Evolutionary conservation across 2,888 invertebrate genomes (phyloP), one percentile per base, ranked within the genome.

Genomic region (Callyntrura guangdongensis): DNA sequence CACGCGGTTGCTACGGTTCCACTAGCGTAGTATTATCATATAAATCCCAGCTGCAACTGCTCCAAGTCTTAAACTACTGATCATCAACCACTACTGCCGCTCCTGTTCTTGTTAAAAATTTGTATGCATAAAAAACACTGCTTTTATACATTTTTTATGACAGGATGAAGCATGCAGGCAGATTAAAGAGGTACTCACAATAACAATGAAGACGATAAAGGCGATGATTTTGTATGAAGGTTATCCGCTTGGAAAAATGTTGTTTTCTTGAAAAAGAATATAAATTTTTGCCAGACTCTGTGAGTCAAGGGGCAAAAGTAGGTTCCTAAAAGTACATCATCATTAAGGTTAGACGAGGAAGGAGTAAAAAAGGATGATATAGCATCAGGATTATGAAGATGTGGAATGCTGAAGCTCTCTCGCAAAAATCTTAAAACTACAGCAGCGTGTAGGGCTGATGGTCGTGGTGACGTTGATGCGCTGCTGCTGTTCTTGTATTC

Each of bases 181-280:
- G 20, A 74, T 74, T 74, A 49, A 74, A 49, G 22, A 74, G 20
- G 74, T 74, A 74, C 22, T 2, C 6, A 36, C 36, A 36, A 36
- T 6, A n/a, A n/a, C n/a, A n/a, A 74, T 22, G 74, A 49, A 27
- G 6, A 22, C n/a, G n/a, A n/a, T n/a, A n/a, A n/a, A n/a, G n/a
- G n/a, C n/a, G 36, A 36, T 36, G 36, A 5, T 74, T 49, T 74
- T 1, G 12, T 14, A 74, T 74, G 74, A 74, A 74, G 74, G 74
- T 74, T 74, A 74, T 74, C 74, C 74, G 47, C 74, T 74, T 74
- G 74, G 74, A 74, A 69, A 69, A 49, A 74, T 74, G 20, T 49
- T 74, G 74, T 49, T 74, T 74, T 69, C 69, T 74, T 74, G 25
- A 12, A 74, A 74, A 74, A 49, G 27, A 74, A 49, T 22, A 72